Conservation (phyloP, 1,140 invertebrate genomes). For the Chymomyza costata region DNA sequence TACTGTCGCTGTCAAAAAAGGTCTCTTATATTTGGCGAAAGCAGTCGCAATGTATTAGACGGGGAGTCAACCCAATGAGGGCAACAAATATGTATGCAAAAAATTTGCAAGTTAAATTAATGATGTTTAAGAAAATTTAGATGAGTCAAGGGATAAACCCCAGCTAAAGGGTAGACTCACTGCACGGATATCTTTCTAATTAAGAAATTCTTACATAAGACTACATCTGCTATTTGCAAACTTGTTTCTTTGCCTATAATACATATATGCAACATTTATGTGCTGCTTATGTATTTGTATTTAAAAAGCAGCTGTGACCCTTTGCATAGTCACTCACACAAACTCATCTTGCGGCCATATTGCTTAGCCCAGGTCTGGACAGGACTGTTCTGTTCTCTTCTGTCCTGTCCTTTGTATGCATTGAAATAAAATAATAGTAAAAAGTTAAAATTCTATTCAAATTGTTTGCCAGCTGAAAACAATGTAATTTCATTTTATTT, state of each 20-base stretch:
- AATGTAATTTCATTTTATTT: constrained; percentile 75
- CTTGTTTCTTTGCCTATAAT: neutral
- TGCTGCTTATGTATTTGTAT: constrained; percentile 1
- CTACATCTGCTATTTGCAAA: constrained; percentile 43
- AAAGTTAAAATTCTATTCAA: constrained; percentile 75
- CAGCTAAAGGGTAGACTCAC: neutral
- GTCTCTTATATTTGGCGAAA: constrained; percentile 28
- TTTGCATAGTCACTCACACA: constrained; percentile 11
- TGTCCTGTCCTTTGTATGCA: constrained; percentile 49
- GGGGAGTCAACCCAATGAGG: no score
- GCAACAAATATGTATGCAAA: no score
- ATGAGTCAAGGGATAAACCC: neutral
- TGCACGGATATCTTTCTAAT: constrained; percentile 55
- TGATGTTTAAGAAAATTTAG: constrained; percentile 55
- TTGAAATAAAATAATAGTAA: constrained; percentile 74
- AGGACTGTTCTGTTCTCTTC: neutral
- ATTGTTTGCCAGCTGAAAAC: constrained; percentile 74
- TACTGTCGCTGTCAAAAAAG: constrained; percentile 48
- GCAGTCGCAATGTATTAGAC: constrained; percentile 32
- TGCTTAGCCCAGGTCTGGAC: neutral
- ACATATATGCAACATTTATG: no score
- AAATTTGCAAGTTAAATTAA: constrained; percentile 64
- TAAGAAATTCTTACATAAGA: constrained; percentile 58
- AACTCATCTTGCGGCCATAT: constrained; percentile 42
- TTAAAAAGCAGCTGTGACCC: constrained; percentile 32